Evolutionary conservation across 2,797 vertebrate genomes (phyloP), one percentile per base, ranked within the genome.

Genomic region (Amphiprion clarkii): DNA sequence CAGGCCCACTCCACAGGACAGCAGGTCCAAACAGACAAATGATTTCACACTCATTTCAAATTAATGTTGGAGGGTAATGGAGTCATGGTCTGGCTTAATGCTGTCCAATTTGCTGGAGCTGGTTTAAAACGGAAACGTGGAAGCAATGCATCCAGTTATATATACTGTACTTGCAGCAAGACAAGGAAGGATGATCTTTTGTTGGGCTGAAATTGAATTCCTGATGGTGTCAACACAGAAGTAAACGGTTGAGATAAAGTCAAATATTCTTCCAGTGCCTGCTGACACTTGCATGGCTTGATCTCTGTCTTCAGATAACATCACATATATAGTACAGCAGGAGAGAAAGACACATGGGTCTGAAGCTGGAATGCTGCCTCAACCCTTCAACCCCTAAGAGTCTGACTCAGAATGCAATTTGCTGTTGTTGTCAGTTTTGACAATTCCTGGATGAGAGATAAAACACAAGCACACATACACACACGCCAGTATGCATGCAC

Each of bases 11-110:
- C 70, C 61, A 66, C 42, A 60, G 85, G 85, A 88, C 72, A 72
- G 78, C 74, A 55, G 72, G 60, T 66, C 83, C 78, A 84, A 89
- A 79, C 70, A 79, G 74, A 83, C 71, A 75, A 84, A 84, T 80
- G 61, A 90, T 91, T 93, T 91, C 73, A 88, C 84, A 85, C 81
- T 90, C 57, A 89, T 92, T 93, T 90, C 69, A 78, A 90, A 90
- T 92, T 75, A 89, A 89, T 74, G 71, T 82, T 71, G 44, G 52
- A 60, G 63, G 36, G 74, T 88, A 88, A 88, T 85, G 70, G 86
- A 87, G 81, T 78, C 70, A 40, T 68, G 46, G 76, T 67, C 76
- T 67, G 59, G 33, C 57, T 74, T 83, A 56, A 42, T 82, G 74
- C 58, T 33, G 12, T 72, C 65, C 66, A 69, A 70, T 79, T 83